Evolutionary conservation across 2,888 invertebrate species (phyloP).

Genomic region (Troglohyphantes excavatus): DNA sequence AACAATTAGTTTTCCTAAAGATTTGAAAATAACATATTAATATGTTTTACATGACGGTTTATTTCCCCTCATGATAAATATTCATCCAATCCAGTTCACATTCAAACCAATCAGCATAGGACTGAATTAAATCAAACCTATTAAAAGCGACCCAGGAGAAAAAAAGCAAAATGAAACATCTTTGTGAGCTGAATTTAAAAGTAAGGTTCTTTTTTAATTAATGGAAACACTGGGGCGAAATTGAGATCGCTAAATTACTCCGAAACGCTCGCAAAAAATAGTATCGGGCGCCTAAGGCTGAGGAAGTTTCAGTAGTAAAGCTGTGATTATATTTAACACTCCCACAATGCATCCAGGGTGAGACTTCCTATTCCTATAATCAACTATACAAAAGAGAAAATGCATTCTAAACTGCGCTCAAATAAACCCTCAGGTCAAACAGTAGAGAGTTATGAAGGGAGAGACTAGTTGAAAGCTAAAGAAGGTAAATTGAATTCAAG

Average conservation of each 20-base stretch:
- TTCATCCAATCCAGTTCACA: background rate
- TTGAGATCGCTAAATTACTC: slow-evolving; percentile 53
- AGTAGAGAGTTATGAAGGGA: slow-evolving; percentile 33
- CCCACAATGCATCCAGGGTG: slow-evolving; percentile 56
- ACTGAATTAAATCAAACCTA: background rate
- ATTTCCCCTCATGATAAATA: background rate
- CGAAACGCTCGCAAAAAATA: slow-evolving; percentile 17
- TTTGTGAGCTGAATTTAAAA: slow-evolving; percentile 33
- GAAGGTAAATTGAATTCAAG: slow-evolving; percentile 66
- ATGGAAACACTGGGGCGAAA: slow-evolving; percentile 40
- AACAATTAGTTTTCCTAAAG: too few species aligned
- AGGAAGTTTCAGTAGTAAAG: slow-evolving; percentile 51
- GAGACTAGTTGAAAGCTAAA: slow-evolving; percentile 37
- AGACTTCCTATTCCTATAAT: slow-evolving; percentile 36
- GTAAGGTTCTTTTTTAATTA: slow-evolving; percentile 45
- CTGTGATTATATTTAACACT: slow-evolving; percentile 66
- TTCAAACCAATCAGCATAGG: background rate
- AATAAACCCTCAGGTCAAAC: slow-evolving; percentile 42
- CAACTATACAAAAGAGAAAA: slow-evolving; percentile 53
- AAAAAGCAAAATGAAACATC: slow-evolving; percentile 11
- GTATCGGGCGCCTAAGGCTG: slow-evolving; percentile 22
- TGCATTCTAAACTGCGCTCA: slow-evolving; percentile 48
- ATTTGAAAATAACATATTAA: too few species aligned
- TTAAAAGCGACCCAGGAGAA: background rate
- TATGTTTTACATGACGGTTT: too few species aligned